Percentiles rank a stretch among this genome's conserved stretches.
Evolutionary conservation across 1,140 invertebrate species (phyloP).

Genomic region (Monochamus saltuarius): DNA sequence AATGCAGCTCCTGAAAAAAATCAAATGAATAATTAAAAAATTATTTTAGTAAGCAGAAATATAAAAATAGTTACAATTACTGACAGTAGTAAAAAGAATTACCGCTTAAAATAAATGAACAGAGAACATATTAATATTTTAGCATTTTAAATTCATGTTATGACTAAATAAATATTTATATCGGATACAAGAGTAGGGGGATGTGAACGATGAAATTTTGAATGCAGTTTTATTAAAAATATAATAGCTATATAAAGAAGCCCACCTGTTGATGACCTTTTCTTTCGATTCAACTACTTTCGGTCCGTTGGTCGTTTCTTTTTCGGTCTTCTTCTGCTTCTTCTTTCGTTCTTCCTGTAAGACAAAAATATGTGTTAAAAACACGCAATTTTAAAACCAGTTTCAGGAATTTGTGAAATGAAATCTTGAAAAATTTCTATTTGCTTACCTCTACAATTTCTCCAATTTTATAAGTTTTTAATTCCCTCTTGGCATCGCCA

Average conservation of each 20-base stretch:
- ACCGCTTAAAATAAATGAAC: too few relatives aligned
- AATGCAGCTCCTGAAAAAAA: conserved; percentile 27
- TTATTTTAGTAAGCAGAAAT: not conserved
- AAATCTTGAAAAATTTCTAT: not conserved
- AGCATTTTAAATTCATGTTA: too few relatives aligned
- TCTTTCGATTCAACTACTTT: conserved; percentile 5
- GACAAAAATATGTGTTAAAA: too few relatives aligned
- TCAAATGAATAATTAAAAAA: not conserved
- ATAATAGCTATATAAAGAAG: too few relatives aligned
- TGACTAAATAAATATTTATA: too few relatives aligned
- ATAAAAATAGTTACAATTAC: too few relatives aligned
- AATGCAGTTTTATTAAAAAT: too few relatives aligned
- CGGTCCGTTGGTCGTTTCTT: not conserved
- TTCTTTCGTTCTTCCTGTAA: conserved; percentile 36
- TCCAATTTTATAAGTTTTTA: conserved; percentile 67
- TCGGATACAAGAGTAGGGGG: too few relatives aligned
- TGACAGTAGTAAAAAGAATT: too few relatives aligned
- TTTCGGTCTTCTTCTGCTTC: conserved; percentile 20
- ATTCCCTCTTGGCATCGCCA: conserved; percentile 57
- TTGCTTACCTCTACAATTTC: conserved; percentile 56
- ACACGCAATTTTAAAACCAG: too few relatives aligned
- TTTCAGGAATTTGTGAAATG: not conserved
- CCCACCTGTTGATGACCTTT: conserved; percentile 23
- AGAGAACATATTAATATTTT: too few relatives aligned
- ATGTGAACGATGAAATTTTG: too few relatives aligned